These are phyloP conservation scores for Norana najaformis DNA, from an alignment of 2,888 invertebrate genomes.

Conservation along the genomic window DNA sequence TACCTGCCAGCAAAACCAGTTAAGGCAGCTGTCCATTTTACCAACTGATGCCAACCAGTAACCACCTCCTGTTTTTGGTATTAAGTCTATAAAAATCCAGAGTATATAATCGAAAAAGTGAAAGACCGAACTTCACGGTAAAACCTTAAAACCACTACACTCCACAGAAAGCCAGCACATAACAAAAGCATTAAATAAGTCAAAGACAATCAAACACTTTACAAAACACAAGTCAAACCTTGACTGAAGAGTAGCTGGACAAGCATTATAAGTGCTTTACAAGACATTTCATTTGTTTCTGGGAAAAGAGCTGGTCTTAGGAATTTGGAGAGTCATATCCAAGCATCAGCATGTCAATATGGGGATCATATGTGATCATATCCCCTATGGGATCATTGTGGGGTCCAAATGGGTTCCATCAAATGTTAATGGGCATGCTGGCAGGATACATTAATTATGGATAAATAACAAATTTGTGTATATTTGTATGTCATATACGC, in stretches of 20 bases:
- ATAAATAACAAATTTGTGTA: too few species aligned
- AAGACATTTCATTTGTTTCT: not conserved
- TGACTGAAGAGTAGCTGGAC: not conserved
- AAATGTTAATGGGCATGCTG: not conserved
- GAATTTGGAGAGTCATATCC: not conserved
- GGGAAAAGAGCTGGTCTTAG: not conserved
- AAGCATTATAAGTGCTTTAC: not conserved
- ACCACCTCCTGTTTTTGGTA: not conserved
- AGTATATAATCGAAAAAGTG: not conserved
- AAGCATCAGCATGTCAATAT: not conserved
- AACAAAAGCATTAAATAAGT: not conserved
- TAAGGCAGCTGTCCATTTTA: not conserved
- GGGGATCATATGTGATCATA: not conserved
- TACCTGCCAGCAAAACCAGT: not conserved
- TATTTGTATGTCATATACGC: too few species aligned
- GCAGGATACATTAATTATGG: too few species aligned
- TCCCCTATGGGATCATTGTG: not conserved
- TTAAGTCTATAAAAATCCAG: not conserved
- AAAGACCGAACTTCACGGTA: not conserved
- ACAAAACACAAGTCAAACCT: not conserved
- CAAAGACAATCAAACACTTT: not conserved
- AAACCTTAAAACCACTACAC: not conserved
- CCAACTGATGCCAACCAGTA: not conserved
- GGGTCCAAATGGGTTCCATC: not conserved
- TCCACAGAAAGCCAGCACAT: not conserved